Conservation (phyloP, 2,888 invertebrate genomes). For the Sphaerophoria taeniata region DNA sequence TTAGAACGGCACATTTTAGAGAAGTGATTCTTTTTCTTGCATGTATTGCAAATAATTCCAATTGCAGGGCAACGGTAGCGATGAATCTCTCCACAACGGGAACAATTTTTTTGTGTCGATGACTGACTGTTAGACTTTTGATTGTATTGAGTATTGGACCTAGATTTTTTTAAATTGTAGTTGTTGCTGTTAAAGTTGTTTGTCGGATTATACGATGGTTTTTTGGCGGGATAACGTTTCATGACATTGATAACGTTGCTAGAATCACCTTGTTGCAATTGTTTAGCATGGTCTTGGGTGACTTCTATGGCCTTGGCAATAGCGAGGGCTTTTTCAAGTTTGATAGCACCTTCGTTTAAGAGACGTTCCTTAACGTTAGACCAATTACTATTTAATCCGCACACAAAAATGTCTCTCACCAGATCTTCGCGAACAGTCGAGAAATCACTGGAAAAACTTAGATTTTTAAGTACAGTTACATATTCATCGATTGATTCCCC, state of each 20-base stretch:
- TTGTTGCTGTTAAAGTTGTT: not conserved
- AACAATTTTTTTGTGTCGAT: conserved; percentile 14
- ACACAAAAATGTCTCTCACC: conserved; percentile 32
- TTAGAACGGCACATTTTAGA: conserved; percentile 17
- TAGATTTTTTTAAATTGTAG: conserved; percentile 19
- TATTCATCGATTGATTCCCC: too few relatives aligned
- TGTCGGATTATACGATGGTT: not conserved
- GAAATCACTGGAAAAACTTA: conserved; percentile 31
- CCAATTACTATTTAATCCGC: conserved; percentile 21
- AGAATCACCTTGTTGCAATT: conserved; percentile 5
- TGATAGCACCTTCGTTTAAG: conserved; percentile 33
- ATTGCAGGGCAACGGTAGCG: conserved; percentile 22
- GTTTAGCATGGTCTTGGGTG: conserved; percentile 25
- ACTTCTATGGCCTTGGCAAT: conserved; percentile 36
- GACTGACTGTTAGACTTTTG: conserved; percentile 26
- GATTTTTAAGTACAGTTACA: too few relatives aligned
- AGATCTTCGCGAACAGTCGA: conserved; percentile 8
- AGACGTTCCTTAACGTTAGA: conserved; percentile 20
- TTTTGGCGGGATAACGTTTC: conserved; percentile 1
- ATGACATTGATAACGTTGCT: conserved; percentile 11
- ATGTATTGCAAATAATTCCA: conserved; percentile 3
- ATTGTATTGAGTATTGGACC: conserved; percentile 16
- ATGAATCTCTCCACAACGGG: conserved; percentile 28
- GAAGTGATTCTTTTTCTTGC: conserved; percentile 12
- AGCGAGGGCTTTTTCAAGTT: conserved; percentile 28